These are phyloP conservation scores for Lasioglossum marginatum DNA, from an alignment of 2,888 invertebrate genomes.

Conservation along the genomic window DNA sequence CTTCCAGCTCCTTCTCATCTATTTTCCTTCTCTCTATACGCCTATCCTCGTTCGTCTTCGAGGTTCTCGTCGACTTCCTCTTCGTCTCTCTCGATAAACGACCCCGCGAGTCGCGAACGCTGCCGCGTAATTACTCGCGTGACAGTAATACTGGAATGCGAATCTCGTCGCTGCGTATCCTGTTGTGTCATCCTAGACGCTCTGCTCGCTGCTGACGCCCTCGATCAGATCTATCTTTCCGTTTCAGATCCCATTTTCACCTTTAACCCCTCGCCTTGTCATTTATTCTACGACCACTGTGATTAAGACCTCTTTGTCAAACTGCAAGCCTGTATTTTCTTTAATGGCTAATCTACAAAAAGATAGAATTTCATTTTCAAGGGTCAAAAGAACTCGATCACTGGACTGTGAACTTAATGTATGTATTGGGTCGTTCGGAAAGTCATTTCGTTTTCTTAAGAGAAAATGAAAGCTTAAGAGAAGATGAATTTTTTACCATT, in stretches of 20 bases:
- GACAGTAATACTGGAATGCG: conserved; percentile 82
- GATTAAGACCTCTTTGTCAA: not conserved
- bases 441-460: too few relatives aligned
- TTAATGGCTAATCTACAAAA: not conserved
- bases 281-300: not conserved
- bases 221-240: conserved; percentile 20
- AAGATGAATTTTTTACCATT: too few relatives aligned
- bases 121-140: conserved; percentile 83
- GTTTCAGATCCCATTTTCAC: not conserved
- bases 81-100: not conserved
- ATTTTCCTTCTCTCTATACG: conserved; percentile 34
- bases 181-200: conserved; percentile 52
- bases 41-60: conserved; percentile 24
- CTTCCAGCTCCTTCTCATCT: conserved; percentile 49
- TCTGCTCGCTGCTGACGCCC: conserved; percentile 6
- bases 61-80: conserved; percentile 2
- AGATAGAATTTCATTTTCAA: not conserved
- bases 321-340: not conserved
- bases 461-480: too few relatives aligned
- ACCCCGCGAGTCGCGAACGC: conserved; percentile 47
- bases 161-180: conserved; percentile 72
- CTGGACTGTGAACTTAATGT: too few relatives aligned
- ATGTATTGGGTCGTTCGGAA: too few relatives aligned
- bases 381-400: not conserved
- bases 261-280: not conserved